Percentiles rank a stretch among this genome's conserved stretches.
Evolutionary conservation across 2,113 vertebrate genomes (phyloP).

Genomic region (Promerops cafer): DNA sequence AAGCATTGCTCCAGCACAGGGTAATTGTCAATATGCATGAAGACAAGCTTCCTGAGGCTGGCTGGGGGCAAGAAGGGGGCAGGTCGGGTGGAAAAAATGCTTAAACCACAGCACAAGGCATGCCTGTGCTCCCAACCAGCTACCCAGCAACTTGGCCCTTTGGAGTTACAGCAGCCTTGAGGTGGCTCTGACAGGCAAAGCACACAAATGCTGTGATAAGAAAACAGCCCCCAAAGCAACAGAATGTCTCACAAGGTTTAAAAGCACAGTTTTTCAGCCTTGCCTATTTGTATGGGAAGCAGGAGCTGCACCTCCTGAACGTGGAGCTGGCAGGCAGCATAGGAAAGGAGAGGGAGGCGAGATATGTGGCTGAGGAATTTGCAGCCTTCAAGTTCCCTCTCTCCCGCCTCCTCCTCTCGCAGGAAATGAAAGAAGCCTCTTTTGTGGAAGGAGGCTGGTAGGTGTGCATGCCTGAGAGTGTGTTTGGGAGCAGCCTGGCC

Average conservation of each 20-base stretch:
- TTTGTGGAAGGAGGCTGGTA: slow-evolving; percentile 9
- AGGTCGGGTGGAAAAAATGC: neutral
- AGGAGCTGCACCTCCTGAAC: neutral
- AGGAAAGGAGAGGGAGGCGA: slow-evolving; percentile 12
- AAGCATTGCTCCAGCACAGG: neutral
- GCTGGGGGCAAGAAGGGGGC: neutral
- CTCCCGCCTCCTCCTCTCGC: neutral
- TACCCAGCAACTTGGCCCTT: neutral
- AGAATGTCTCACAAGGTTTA: neutral
- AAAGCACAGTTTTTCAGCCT: neutral
- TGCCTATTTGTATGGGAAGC: neutral
- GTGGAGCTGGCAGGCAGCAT: neutral
- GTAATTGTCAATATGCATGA: neutral
- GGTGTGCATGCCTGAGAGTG: neutral
- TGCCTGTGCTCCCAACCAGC: neutral
- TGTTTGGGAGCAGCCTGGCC: neutral
- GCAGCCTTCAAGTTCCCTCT: slow-evolving; percentile 19
- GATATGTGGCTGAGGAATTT: slow-evolving; percentile 38
- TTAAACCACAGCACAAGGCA: neutral
- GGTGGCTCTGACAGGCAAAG: neutral
- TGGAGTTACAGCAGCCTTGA: neutral
- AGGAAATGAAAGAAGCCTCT: slow-evolving; percentile 34
- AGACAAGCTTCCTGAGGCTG: slow-evolving; percentile 11
- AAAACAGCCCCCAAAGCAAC: neutral
- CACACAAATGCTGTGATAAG: neutral